These are phyloP conservation scores for Laterallus jamaicensis DNA, from an alignment of 2,113 vertebrate species.

Conservation along the genomic window DNA sequence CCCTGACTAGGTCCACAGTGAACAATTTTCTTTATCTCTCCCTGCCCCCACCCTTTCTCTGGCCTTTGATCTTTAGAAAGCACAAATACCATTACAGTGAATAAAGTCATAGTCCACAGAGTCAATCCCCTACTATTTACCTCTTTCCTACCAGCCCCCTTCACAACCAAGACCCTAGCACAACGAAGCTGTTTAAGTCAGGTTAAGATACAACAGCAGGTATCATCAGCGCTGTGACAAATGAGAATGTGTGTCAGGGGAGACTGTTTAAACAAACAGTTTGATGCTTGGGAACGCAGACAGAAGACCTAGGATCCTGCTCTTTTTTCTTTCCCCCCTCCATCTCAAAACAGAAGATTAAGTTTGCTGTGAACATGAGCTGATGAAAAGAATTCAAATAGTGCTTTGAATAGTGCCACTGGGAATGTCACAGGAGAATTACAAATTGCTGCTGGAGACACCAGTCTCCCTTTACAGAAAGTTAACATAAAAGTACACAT, in stretches of 20 bases:
- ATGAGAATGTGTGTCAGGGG: conserved; percentile 69
- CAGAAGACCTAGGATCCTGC: conserved; percentile 69
- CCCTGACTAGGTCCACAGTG: conserved; percentile 14
- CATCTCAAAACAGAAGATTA: conserved; percentile 78
- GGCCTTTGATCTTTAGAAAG: conserved; percentile 68
- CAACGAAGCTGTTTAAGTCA: background rate
- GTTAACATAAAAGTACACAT: conserved; percentile 79
- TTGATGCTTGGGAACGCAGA: conserved; percentile 69
- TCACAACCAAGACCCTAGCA: background rate
- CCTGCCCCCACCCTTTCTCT: background rate
- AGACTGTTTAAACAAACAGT: conserved; percentile 77
- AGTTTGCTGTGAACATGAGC: conserved; percentile 81
- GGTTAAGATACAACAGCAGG: conserved; percentile 64
- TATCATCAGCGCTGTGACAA: conserved; percentile 73
- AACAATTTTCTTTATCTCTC: conserved; percentile 46
- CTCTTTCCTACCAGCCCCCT: background rate
- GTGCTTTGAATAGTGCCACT: conserved; percentile 77
- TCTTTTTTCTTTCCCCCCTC: conserved; percentile 19
- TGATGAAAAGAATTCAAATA: conserved; percentile 80
- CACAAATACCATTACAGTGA: conserved; percentile 51
- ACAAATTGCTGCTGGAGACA: conserved; percentile 83
- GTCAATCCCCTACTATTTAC: conserved; percentile 55
- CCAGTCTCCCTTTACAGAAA: conserved; percentile 76
- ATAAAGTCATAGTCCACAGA: conserved; percentile 47
- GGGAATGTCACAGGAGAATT: conserved; percentile 78